A percentile compares a stretch with the other conserved stretches of the same genome.
These are phyloP conservation scores for Busseola fusca DNA, from an alignment of 2,888 invertebrate species.

Conservation along the genomic window DNA sequence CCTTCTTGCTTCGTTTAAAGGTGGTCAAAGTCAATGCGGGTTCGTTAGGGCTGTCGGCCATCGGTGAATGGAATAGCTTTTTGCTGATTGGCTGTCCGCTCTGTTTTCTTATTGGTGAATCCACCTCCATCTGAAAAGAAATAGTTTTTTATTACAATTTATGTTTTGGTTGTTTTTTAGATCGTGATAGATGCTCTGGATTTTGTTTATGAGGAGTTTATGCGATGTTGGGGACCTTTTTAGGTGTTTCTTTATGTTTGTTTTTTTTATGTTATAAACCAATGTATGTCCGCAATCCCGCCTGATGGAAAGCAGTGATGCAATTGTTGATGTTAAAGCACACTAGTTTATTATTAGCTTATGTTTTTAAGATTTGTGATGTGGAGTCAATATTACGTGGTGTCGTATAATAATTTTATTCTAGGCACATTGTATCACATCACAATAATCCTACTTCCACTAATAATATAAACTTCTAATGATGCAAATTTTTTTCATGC, in stretches of 20 bases:
- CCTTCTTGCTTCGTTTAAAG: constrained; percentile 63
- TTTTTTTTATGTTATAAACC: no score
- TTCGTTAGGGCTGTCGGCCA: constrained; percentile 64
- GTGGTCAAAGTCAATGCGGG: constrained; percentile 60
- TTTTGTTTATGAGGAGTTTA: constrained; percentile 44
- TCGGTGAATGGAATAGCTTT: constrained; percentile 82
- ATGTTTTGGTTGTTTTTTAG: constrained; percentile 34
- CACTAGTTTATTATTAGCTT: no score
- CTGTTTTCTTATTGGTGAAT: constrained; percentile 79
- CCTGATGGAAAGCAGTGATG: no score
- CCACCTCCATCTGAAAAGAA: constrained; percentile 79
- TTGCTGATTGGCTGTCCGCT: constrained; percentile 76
- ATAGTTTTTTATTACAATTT: constrained; percentile 43
- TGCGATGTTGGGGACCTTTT: constrained; percentile 15
- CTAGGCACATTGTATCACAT: not conserved
- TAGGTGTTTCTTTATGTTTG: constrained; percentile 11
- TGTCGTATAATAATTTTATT: not conserved
- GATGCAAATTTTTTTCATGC: not conserved
- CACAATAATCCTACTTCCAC: no score
- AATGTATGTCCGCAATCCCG: no score
- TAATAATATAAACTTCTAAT: not conserved
- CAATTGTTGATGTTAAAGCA: no score
- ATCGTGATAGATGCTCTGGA: constrained; percentile 36
- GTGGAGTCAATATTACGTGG: not conserved
- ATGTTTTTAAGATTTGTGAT: not conserved